phyloP scores from a whole-genome alignment of 35 echinoderm and acorn worm genomes.

The Apostichopus parvimensis region DNA sequence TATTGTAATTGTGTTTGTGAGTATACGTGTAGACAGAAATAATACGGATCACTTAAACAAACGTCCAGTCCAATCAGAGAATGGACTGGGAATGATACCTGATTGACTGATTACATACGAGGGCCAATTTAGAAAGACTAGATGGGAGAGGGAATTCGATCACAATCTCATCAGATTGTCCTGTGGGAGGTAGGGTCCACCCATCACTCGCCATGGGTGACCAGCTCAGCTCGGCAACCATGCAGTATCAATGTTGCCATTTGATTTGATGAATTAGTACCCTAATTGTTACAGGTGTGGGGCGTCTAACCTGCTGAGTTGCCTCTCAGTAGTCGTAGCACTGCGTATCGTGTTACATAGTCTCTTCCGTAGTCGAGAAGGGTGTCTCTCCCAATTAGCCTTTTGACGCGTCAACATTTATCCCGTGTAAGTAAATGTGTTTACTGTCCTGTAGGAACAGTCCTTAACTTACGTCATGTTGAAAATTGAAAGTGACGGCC shows the following conservation, averaged over 20 bases:
- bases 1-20: not conserved
- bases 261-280: constrained; percentile 26
- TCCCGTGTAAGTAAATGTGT: not conserved
- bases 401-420: not conserved
- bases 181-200: constrained; percentile 38
- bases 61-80: constrained; percentile 15
- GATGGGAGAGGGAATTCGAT: not conserved
- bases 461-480: not conserved
- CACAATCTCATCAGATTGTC: constrained; percentile 27
- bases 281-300: constrained; percentile 37
- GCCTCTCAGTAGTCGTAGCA: not conserved
- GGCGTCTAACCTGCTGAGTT: not conserved
- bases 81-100: not conserved
- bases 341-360: not conserved
- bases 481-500: not conserved
- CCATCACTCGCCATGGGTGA: constrained; percentile 16
- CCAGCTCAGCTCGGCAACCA: not conserved
- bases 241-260: constrained; percentile 30
- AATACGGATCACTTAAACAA: constrained; percentile 15
- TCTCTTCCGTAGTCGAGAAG: not conserved
- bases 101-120: constrained; percentile 48
- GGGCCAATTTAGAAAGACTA: constrained; percentile 11
- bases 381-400: not conserved
- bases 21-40: constrained; percentile 26
- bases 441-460: not conserved